These are phyloP conservation scores for Triplophysa tibetana DNA, from an alignment of 2,113 vertebrate genomes.

Conservation along the genomic window DNA sequence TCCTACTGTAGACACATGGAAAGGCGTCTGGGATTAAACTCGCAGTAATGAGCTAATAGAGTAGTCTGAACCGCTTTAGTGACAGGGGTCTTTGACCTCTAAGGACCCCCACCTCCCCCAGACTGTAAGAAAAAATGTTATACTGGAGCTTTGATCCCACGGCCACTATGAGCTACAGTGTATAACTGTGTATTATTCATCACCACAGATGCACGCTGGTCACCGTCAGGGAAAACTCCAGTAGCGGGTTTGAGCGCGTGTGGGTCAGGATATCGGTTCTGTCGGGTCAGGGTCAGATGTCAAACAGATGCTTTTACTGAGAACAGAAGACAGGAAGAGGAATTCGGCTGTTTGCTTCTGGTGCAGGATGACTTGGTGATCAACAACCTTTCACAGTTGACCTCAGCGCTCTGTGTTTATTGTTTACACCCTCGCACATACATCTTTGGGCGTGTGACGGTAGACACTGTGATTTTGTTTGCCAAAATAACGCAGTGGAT, in stretches of 20 bases:
- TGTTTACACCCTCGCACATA: conserved; percentile 23
- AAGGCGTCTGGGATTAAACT: neutral
- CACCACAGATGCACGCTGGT: neutral
- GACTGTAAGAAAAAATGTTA: neutral
- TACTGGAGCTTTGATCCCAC: too few relatives aligned
- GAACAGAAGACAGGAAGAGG: conserved; percentile 68
- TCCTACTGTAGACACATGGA: neutral
- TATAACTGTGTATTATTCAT: neutral
- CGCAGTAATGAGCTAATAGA: conserved; percentile 5
- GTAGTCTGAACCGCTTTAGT: neutral
- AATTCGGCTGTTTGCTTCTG: conserved; percentile 59
- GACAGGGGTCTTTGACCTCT: neutral
- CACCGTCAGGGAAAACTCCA: conserved; percentile 32
- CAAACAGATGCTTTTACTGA: conserved; percentile 71
- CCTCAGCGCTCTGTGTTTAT: conserved; percentile 24
- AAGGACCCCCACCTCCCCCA: neutral
- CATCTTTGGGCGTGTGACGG: neutral
- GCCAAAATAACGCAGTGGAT: conserved; percentile 9
- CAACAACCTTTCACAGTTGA: conserved; percentile 4
- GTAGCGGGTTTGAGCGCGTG: conserved; percentile 58
- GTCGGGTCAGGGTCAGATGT: conserved; percentile 62
- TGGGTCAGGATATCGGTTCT: conserved; percentile 64
- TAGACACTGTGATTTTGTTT: neutral
- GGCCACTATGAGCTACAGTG: neutral
- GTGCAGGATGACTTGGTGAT: conserved; percentile 42